Evolutionary conservation across 2,888 invertebrate genomes (phyloP).

Genomic region (Cheilosia urbana): DNA sequence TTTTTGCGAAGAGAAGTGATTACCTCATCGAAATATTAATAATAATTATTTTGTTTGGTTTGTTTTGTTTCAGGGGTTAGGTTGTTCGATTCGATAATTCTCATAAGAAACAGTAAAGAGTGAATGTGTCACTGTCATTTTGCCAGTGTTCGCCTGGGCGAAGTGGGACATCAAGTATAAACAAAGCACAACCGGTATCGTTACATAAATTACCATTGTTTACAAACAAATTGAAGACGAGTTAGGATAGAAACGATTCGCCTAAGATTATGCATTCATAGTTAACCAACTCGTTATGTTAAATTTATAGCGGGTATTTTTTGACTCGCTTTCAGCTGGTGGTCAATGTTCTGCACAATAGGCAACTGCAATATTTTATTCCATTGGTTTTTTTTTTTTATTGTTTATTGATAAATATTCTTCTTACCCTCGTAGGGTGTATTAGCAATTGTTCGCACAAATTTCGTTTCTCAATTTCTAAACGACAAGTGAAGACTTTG

Average conservation of each 20-base stretch:
- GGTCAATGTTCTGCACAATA: neutral
- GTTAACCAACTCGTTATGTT: neutral
- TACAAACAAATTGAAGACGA: neutral
- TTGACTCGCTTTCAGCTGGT: too few species aligned
- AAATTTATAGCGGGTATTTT: too few species aligned
- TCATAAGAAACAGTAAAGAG: neutral
- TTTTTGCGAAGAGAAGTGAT: neutral
- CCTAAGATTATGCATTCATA: slow-evolving; percentile 12
- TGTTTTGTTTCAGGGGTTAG: neutral
- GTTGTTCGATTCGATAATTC: neutral
- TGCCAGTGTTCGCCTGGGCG: neutral
- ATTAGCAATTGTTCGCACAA: too few species aligned
- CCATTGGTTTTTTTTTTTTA: too few species aligned
- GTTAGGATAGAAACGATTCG: neutral
- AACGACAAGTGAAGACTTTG: too few species aligned
- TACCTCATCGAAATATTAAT: slow-evolving; percentile 15
- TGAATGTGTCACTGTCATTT: neutral
- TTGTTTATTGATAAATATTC: too few species aligned
- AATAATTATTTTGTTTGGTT: neutral
- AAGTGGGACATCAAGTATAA: neutral
- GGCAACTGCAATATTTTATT: too few species aligned
- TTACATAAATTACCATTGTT: neutral
- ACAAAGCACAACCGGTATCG: neutral
- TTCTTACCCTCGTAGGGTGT: too few species aligned
- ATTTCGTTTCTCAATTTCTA: too few species aligned